These are phyloP conservation scores for Calameuta filiformis DNA, from an alignment of 2,888 invertebrate species.

Conservation along the genomic window DNA sequence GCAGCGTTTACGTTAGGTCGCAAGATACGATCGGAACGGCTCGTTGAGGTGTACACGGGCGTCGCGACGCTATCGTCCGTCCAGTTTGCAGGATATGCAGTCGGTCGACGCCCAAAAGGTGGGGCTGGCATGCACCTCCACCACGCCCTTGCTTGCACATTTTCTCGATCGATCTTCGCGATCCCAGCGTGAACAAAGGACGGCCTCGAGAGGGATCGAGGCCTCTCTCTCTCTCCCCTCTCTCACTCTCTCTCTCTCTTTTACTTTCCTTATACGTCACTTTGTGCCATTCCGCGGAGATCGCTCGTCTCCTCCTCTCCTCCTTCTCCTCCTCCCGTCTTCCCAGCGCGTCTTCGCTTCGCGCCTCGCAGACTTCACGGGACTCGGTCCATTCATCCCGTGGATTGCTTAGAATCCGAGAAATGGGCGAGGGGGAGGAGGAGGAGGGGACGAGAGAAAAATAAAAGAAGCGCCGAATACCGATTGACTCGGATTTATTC, in stretches of 20 bases:
- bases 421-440: background rate
- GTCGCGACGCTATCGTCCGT: background rate
- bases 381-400: background rate
- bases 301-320: background rate
- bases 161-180: conserved; percentile 31
- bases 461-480: background rate
- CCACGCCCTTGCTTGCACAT: conserved; percentile 50
- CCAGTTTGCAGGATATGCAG: background rate
- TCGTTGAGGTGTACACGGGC: background rate
- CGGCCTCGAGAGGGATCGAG: background rate
- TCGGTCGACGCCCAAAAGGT: conserved; percentile 49
- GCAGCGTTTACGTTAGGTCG: conserved; percentile 26
- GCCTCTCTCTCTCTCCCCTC: background rate
- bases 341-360: background rate
- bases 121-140: conserved; percentile 48
- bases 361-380: background rate
- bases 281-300: background rate
- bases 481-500: background rate
- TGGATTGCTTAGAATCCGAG: background rate
- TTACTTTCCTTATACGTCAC: background rate
- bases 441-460: background rate
- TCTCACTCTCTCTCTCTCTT: background rate
- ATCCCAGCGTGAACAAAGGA: background rate
- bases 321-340: background rate
- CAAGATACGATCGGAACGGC: background rate